Evolutionary conservation across 2,797 vertebrate species (phyloP).

Genomic region (Ctenochaetus hawaiiensis): DNA sequence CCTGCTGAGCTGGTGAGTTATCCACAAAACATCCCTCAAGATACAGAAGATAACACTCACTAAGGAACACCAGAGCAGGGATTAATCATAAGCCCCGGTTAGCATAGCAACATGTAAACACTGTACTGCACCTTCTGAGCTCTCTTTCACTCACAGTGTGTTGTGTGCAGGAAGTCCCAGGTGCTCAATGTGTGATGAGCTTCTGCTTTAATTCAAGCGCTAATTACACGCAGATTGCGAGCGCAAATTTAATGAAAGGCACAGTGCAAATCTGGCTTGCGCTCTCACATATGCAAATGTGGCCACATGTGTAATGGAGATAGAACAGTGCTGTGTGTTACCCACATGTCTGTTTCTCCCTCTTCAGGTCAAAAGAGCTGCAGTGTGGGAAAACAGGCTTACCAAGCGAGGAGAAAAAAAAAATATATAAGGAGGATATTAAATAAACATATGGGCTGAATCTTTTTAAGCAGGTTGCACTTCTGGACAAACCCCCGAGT

Average conservation of each 20-base stretch:
- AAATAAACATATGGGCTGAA: constrained; percentile 23
- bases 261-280: constrained; percentile 18
- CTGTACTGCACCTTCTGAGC: constrained; percentile 7
- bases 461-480: constrained; percentile 31
- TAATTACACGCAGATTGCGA: constrained; percentile 68
- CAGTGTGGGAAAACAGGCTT: constrained; percentile 12
- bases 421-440: neutral
- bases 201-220: constrained; percentile 47
- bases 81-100: too few species aligned
- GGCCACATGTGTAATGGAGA: constrained; percentile 35
- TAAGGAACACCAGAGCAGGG: too few species aligned
- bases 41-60: too few species aligned
- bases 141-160: neutral
- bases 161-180: constrained; percentile 41
- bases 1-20: too few species aligned
- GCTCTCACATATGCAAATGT: constrained; percentile 53
- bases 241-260: constrained; percentile 50
- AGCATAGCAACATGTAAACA: constrained; percentile 13
- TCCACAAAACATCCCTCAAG: too few species aligned
- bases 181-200: constrained; percentile 49
- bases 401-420: constrained; percentile 19
- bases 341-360: constrained; percentile 17
- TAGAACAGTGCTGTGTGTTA: neutral
- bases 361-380: constrained; percentile 35
- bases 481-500: constrained; percentile 24